Evolutionary conservation across 2,888 invertebrate species (phyloP).

Genomic region (Andrena fulva): DNA sequence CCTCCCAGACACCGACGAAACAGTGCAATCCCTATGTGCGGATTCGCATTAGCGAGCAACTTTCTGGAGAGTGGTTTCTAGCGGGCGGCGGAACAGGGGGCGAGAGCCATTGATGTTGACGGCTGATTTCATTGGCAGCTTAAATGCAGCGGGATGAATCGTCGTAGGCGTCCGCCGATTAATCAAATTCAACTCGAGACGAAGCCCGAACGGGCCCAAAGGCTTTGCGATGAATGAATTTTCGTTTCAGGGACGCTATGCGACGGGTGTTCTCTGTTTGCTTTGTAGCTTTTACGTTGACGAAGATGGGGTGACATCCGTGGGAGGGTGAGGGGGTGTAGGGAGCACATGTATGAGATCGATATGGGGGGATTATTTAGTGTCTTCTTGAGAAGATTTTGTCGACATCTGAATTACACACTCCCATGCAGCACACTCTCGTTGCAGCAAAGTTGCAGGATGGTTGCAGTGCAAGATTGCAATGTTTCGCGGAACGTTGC

Average conservation of each 20-base stretch:
- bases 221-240: neutral
- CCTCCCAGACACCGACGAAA: constrained; percentile 68
- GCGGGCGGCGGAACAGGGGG: neutral
- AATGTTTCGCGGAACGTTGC: no score
- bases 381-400: no score
- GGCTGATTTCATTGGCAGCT: constrained; percentile 42
- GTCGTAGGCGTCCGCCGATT: constrained; percentile 29
- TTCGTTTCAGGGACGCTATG: neutral
- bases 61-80: constrained; percentile 55
- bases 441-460: no score
- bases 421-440: no score
- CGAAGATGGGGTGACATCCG: no score
- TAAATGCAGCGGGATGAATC: constrained; percentile 38
- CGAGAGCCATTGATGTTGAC: constrained; percentile 52
- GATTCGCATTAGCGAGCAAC: constrained; percentile 79
- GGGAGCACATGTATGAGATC: no score
- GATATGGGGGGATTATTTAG: no score
- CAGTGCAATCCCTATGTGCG: constrained; percentile 80
- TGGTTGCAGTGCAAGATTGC: no score
- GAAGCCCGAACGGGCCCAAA: neutral
- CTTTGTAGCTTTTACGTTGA: no score
- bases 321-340: no score
- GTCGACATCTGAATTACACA: no score
- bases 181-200: constrained; percentile 46
- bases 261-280: neutral